phyloP scores from a whole-genome alignment of 1,140 invertebrate genomes.

The Apolygus lucorum region DNA sequence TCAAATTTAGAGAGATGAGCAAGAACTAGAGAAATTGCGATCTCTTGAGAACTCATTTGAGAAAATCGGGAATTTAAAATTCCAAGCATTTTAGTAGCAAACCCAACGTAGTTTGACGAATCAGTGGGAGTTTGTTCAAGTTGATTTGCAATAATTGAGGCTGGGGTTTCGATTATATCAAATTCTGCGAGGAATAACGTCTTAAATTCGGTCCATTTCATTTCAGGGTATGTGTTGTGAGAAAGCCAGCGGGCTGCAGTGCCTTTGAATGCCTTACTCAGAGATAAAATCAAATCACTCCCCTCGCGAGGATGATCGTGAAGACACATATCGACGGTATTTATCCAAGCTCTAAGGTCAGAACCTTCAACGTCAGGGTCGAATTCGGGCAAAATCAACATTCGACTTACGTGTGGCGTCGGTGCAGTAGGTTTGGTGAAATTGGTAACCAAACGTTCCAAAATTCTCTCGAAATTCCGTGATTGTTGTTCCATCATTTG shows the following conservation, averaged over 20 bases:
- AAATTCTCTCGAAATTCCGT: too few species aligned
- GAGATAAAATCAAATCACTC: slow-evolving; percentile 24
- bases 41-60: slow-evolving; percentile 19
- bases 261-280: slow-evolving; percentile 24
- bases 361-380: slow-evolving; percentile 16
- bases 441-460: too few species aligned
- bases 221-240: slow-evolving; percentile 11
- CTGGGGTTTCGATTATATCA: slow-evolving; percentile 22
- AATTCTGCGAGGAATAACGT: slow-evolving; percentile 23
- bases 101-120: background rate
- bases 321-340: slow-evolving; percentile 25
- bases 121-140: background rate
- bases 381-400: slow-evolving; percentile 28
- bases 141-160: slow-evolving; percentile 20
- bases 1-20: slow-evolving; percentile 26
- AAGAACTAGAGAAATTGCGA: slow-evolving; percentile 24
- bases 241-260: slow-evolving; percentile 23
- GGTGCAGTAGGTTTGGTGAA: too few species aligned
- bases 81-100: background rate
- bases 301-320: slow-evolving; percentile 5
- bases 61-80: background rate
- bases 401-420: too few species aligned
- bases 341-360: slow-evolving; percentile 24
- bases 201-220: slow-evolving; percentile 28
- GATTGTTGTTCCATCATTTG: too few species aligned